Percentiles rank a stretch among this genome's conserved stretches.
phyloP scores from a whole-genome alignment of 2,797 vertebrate species.

The Gouania willdenowi region DNA sequence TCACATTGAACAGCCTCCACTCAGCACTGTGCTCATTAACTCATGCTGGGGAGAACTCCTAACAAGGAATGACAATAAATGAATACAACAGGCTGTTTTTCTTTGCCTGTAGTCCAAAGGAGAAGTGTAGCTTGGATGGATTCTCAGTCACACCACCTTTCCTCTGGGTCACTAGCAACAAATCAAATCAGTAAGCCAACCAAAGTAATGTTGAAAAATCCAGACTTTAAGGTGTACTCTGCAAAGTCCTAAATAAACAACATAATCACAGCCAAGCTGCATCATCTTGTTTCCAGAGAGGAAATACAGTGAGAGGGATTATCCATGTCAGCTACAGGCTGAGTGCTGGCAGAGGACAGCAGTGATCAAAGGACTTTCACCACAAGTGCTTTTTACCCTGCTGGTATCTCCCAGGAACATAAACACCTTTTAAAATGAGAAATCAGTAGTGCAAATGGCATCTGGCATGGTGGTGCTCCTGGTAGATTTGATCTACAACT shows the following conservation, averaged over 20 bases:
- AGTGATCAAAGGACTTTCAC: conserved; percentile 71
- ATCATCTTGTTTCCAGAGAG: conserved; percentile 12
- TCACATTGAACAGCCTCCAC: too few relatives aligned
- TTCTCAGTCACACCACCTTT: conserved; percentile 27
- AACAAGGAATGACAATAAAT: too few relatives aligned
- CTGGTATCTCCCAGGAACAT: conserved; percentile 54
- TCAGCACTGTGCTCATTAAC: too few relatives aligned
- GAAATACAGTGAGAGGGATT: conserved; percentile 19
- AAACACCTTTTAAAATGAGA: conserved; percentile 56
- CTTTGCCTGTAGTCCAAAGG: neutral
- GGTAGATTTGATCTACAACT: conserved; percentile 32
- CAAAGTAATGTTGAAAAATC: neutral
- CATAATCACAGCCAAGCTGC: conserved; percentile 22
- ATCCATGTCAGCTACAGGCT: conserved; percentile 35
- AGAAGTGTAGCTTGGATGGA: neutral
- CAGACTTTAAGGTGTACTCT: conserved; percentile 1
- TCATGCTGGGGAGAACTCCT: too few relatives aligned
- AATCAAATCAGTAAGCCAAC: conserved; percentile 1
- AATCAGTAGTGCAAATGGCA: conserved; percentile 44
- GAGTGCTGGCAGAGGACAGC: conserved; percentile 41
- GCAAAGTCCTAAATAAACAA: conserved; percentile 26
- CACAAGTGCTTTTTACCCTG: conserved; percentile 54
- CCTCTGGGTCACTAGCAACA: conserved; percentile 42
- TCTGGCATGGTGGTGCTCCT: conserved; percentile 44
- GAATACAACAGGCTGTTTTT: neutral